Evolutionary conservation across 2,113 vertebrate species (phyloP), one percentile per base, ranked within the genome.

Genomic region (Cromileptes altivelis): DNA sequence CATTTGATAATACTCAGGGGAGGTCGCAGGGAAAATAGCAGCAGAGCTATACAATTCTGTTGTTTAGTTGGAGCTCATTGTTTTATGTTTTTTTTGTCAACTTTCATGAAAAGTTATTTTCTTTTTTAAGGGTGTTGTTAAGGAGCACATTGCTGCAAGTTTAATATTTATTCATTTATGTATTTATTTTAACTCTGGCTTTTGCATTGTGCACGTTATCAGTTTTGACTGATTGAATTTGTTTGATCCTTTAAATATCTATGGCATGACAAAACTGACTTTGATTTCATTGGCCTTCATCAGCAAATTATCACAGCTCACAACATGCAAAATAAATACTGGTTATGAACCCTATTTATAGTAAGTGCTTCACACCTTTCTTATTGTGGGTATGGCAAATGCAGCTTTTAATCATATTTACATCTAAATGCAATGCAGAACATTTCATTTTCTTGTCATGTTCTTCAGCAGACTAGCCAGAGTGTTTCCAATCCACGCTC

Each of bases 41-140:
- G 70, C 37, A 64, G 45, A 84, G 77, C 90, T 75, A 47, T 86
- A 14, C 77, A 61, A 87, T 70, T 72, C 25, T 80, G 56, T 84
- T 69, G 17, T 37, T 33, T 11, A 30, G 17, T 13, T 30, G 6
- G 27, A 12, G 7, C 6, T 47, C 2, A 11, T 72, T 70, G 11
- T 23, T 71, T 10, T 25, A 33, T 15, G 6, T 45, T 12, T 45
- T 9, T 3, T 45, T 45, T 45, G 42, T 45, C n/a, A 10, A 25
- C 11, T 56, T 56, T 37, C 33, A 37, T 37, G 6, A 37, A 37
- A 37, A 37, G 33, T 37, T 37, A 6, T 8, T 37, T 37, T 37
- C 33, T 37, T 37, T 37, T 37, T 1, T 37, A 6, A 8, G 5
- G 33, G 7, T 37, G 33, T 37, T 37, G 0, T 37, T 37, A 37